Percentiles rank a stretch among this genome's conserved stretches.
Conservation (phyloP, 2,888 invertebrate genomes). For the Panorpa germanica region DNA sequence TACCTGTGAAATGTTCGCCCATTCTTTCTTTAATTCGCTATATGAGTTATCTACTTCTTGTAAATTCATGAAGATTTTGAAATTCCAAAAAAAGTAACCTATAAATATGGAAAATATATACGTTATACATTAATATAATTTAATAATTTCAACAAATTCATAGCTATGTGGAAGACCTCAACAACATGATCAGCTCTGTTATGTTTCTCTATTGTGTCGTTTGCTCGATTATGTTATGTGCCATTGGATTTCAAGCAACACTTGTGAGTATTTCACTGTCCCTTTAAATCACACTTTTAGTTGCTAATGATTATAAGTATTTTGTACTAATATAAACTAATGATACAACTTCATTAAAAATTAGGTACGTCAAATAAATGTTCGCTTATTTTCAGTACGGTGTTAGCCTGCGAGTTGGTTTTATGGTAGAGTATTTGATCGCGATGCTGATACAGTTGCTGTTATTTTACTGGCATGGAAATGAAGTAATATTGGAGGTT, state of each 20-base stretch:
- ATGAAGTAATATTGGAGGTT: conserved; percentile 24
- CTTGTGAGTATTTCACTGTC: conserved; percentile 10
- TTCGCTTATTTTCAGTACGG: conserved; percentile 14
- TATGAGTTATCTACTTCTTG: not conserved
- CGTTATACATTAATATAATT: not conserved
- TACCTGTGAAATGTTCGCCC: conserved; percentile 1
- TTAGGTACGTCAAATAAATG: too few relatives aligned
- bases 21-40: not conserved
- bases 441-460: conserved; percentile 28
- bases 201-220: conserved; percentile 28
- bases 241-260: conserved; percentile 25
- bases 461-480: conserved; percentile 30
- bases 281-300: not conserved
- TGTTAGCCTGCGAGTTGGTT: conserved; percentile 11
- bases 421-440: conserved; percentile 24
- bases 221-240: conserved; percentile 29
- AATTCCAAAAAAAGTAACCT: conserved; percentile 21
- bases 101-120: conserved; percentile 14
- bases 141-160: conserved; percentile 13
- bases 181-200: conserved; percentile 25
- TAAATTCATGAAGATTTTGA: conserved; percentile 8
- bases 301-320: not conserved
- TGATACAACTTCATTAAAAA: too few relatives aligned
- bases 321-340: conserved; percentile 2
- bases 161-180: conserved; percentile 23